phyloP scores from a whole-genome alignment of 2,797 vertebrate genomes.

The Cygnus olor region DNA sequence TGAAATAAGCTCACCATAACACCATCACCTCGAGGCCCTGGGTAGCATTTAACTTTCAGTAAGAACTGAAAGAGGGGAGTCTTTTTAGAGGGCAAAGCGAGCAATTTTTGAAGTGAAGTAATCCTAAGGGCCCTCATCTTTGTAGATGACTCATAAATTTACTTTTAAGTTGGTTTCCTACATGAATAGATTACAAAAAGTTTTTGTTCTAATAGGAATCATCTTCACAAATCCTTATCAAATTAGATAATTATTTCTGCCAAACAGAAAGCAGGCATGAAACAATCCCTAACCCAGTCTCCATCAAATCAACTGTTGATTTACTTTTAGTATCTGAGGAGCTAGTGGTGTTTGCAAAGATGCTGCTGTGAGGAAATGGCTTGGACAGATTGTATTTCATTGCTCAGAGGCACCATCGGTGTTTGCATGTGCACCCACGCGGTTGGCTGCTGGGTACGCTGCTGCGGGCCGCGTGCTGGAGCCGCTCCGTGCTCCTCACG shows the following conservation, averaged over 20 bases:
- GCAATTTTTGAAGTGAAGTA: not conserved
- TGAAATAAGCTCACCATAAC: constrained; percentile 48
- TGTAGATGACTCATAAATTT: not conserved
- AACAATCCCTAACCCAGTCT: not conserved
- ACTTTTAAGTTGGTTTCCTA: not conserved
- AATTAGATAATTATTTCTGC: not conserved
- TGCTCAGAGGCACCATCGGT: not conserved
- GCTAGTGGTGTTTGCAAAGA: not conserved
- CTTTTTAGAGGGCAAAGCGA: not conserved
- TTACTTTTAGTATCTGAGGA: not conserved
- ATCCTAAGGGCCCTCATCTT: not conserved
- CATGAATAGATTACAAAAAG: not conserved
- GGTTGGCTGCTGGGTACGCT: not conserved
- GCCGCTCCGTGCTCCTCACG: accelerated
- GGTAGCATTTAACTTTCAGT: constrained; percentile 39
- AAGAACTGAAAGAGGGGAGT: constrained; percentile 26
- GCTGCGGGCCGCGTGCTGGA: accelerated
- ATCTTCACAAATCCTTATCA: not conserved
- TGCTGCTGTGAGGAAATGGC: not conserved
- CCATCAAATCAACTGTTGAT: not conserved
- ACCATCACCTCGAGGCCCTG: constrained; percentile 48
- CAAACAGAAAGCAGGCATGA: not conserved
- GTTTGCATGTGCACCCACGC: not conserved
- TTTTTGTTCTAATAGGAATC: not conserved
- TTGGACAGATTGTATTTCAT: not conserved